These are phyloP conservation scores for Elgaria multicarinata DNA, from an alignment of 2,113 vertebrate species.

Conservation along the genomic window DNA sequence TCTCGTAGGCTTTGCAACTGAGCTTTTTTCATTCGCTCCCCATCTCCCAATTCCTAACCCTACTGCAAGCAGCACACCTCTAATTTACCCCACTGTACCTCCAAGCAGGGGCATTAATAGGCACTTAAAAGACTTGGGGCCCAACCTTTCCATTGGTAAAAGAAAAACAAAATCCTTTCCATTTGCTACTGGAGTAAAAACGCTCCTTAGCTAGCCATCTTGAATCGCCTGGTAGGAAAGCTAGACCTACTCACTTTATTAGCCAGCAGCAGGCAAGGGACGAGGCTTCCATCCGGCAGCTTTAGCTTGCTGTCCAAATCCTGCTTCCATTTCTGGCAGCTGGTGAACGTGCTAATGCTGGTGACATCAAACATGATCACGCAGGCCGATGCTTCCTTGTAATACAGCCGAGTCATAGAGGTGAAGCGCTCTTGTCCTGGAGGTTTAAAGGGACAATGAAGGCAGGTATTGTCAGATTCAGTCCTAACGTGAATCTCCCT, in stretches of 20 bases:
- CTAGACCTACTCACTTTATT: constrained; percentile 81
- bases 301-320: constrained; percentile 86
- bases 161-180: background rate
- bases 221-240: background rate
- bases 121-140: no score
- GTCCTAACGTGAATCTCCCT: background rate
- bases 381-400: constrained; percentile 85
- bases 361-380: constrained; percentile 90
- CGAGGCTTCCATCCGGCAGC: constrained; percentile 73
- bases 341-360: constrained; percentile 81
- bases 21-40: no score
- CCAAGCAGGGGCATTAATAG: no score
- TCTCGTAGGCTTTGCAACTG: no score
- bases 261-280: constrained; percentile 90
- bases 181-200: background rate
- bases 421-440: constrained; percentile 91
- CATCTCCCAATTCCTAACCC: no score
- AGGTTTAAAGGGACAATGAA: background rate
- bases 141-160: no score
- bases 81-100: no score
- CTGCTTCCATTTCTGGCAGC: constrained; percentile 86
- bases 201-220: background rate
- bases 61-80: no score
- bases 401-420: constrained; percentile 90
- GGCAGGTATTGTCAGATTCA: background rate